Conservation (phyloP, 2,113 vertebrate genomes). For the Odontesthes bonariensis region DNA sequence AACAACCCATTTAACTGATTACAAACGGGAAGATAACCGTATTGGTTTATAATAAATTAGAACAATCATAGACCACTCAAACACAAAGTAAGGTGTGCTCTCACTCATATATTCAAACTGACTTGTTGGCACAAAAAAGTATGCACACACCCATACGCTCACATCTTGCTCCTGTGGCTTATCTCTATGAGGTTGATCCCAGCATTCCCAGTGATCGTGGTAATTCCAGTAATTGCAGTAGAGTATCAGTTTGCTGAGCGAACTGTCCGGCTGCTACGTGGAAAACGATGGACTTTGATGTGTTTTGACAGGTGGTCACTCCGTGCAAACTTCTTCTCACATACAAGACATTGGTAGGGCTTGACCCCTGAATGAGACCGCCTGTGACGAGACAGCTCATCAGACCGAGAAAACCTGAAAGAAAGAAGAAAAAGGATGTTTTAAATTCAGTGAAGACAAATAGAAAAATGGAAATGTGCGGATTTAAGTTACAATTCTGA, state of each 20-base stretch:
- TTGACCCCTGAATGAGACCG: conserved; percentile 96
- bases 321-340: conserved; percentile 96
- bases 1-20: conserved; percentile 27
- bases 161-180: conserved; percentile 10
- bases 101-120: not conserved
- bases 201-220: conserved; percentile 30
- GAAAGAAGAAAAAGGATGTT: conserved; percentile 12
- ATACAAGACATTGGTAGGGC: conserved; percentile 93
- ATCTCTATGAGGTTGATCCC: conserved; percentile 25
- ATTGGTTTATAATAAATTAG: conserved; percentile 85
- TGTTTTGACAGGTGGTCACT: conserved; percentile 98
- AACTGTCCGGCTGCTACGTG: conserved; percentile 87
- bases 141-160: not conserved
- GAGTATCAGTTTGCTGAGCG: conserved; percentile 85
- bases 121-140: not conserved
- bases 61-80: conserved; percentile 23
- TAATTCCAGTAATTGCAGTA: not conserved
- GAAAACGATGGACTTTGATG: conserved; percentile 96
- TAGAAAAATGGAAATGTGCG: not conserved
- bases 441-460: not conserved
- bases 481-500: not conserved
- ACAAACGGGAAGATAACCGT: conserved; percentile 22
- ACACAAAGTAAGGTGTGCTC: not conserved
- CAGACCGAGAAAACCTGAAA: conserved; percentile 93
- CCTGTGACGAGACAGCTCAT: conserved; percentile 93